Conservation (phyloP, 2,113 vertebrate species). For the Tonatia bakeri region DNA sequence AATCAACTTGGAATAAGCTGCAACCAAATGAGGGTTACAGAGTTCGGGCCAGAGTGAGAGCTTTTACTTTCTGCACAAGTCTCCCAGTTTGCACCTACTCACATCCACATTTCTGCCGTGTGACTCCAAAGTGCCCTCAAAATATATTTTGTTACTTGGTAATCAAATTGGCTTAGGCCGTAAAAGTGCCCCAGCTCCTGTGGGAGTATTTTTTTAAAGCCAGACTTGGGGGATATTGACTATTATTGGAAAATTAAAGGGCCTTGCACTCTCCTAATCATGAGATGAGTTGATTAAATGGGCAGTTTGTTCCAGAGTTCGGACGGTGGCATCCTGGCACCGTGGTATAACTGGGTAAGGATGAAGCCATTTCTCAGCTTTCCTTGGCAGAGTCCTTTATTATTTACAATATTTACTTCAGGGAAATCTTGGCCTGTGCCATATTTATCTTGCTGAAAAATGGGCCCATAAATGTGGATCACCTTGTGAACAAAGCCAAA, state of each 20-base stretch:
- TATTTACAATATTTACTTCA: constrained; percentile 92
- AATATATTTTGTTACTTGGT: constrained; percentile 58
- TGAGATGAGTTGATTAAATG: constrained; percentile 80
- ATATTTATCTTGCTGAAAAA: constrained; percentile 92
- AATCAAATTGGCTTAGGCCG: constrained; percentile 60
- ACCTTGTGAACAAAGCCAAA: constrained; percentile 91
- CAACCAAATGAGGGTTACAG: neutral
- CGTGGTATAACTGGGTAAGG: constrained; percentile 84
- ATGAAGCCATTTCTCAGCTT: constrained; percentile 93
- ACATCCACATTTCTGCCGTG: neutral
- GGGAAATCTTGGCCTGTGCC: constrained; percentile 84
- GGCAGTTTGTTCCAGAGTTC: constrained; percentile 82
- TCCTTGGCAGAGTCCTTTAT: constrained; percentile 87
- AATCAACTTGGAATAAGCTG: neutral
- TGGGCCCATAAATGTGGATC: constrained; percentile 85
- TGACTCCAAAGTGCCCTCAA: constrained; percentile 43
- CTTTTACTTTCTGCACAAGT: neutral
- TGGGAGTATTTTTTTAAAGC: constrained; percentile 32
- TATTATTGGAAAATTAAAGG: constrained; percentile 75
- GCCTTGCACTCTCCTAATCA: constrained; percentile 71
- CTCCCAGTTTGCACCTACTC: constrained; percentile 37
- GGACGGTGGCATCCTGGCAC: constrained; percentile 79
- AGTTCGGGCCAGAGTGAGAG: neutral
- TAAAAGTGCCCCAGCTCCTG: constrained; percentile 47
- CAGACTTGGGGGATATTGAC: constrained; percentile 68